Evolutionary conservation across 2,113 vertebrate genomes (phyloP).

Genomic region (Sula dactylatra): DNA sequence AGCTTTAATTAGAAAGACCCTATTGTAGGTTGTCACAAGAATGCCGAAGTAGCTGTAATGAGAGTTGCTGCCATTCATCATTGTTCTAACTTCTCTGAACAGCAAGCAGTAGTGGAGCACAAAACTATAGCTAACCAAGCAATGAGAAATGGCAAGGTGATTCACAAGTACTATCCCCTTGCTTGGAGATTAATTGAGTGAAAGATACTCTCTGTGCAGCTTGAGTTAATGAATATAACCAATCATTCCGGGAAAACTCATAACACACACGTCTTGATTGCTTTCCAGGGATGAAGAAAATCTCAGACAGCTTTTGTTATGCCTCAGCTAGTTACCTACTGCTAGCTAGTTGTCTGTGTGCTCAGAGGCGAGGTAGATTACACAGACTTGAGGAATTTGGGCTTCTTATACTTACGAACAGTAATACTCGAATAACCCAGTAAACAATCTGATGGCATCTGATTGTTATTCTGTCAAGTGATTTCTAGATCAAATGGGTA

Average conservation of each 20-base stretch:
- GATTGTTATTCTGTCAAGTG: background rate
- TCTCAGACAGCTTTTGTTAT: background rate
- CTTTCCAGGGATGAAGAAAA: background rate
- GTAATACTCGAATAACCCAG: background rate
- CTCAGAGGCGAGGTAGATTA: background rate
- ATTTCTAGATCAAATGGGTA: background rate
- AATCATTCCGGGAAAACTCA: background rate
- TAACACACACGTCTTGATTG: background rate
- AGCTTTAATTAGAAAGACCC: background rate
- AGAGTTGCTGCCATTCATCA: background rate
- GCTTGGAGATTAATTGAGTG: background rate
- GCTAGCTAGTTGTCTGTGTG: background rate
- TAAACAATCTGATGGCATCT: background rate
- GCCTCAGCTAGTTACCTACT: background rate
- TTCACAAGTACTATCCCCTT: background rate
- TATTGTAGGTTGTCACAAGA: background rate
- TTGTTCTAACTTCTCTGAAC: background rate
- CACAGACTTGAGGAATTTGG: background rate
- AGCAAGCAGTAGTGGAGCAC: background rate
- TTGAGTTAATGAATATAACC: background rate
- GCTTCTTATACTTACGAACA: background rate
- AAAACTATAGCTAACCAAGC: background rate
- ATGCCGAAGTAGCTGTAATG: background rate
- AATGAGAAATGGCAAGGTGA: background rate
- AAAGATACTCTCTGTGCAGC: background rate